Base-by-base conservation (phyloP, 2,888 invertebrate genomes). In the Tuta absoluta region DNA sequence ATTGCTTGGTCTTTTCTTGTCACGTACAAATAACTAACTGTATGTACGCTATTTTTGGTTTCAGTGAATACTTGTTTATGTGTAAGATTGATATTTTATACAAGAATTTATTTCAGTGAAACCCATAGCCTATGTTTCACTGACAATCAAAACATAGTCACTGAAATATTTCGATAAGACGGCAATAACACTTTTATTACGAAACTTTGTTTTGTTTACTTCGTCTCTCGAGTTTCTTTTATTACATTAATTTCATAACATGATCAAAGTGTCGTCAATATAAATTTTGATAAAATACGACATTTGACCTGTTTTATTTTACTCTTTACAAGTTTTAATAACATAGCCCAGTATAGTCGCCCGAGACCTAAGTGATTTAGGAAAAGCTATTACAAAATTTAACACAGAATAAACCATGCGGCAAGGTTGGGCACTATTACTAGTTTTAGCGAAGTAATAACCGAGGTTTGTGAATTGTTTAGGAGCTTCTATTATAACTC, bases 291-390 rank as follows among this genome's bases (percentile, higher is more conserved):
- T 61, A 61, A 61, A 24, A 61, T 49, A 33, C 49, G 60, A n/a
- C 49, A n/a, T 61, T 49, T 49, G 49, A 61, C 61, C 28, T 17
- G 60, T 41, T 45, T 10, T 33, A 4, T 33, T 60, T 33, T 33
- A 28, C 14, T 12, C 7, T n/a, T n/a, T n/a, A 61, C 48, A 65
- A 63, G 59, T 65, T 65, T 63, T 63, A 63, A 63, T 63, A 65
- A 41, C 63, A 17, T 10, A 51, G 19, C 14, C 51, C 62, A 38
- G 37, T 51, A 65, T 23, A 41, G 58, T 57, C 58, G 14, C 62
- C 24, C 2, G 51, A 57, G 45, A 62, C 56, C 37, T 24, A 38
- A 65, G 51, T 33, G 28, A 33, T 61, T 60, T 45, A 45, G 14
- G 17, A 5, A 45, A 12, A 23, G 8, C 14, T 56, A 61, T 49